Percentiles rank a stretch among this genome's conserved stretches.
These are phyloP conservation scores for Drosophila ambigua DNA, from an alignment of 1,140 invertebrate genomes.

Conservation along the genomic window DNA sequence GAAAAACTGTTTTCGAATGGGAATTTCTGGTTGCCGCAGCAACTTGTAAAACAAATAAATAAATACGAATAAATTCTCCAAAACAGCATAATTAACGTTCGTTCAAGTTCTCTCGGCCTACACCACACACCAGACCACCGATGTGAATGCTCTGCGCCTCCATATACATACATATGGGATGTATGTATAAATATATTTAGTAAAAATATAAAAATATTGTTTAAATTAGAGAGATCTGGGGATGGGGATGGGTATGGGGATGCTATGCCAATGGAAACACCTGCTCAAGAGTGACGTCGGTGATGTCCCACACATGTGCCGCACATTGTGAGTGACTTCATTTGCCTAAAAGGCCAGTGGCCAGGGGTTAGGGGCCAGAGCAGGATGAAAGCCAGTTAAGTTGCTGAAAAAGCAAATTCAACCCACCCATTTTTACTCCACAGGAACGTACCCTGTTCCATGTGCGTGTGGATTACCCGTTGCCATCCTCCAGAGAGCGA, in stretches of 20 bases:
- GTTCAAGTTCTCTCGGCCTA: slow-evolving; percentile 2
- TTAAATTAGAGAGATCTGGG: slow-evolving; percentile 35
- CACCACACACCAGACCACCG: neutral
- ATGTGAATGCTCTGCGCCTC: too few species aligned
- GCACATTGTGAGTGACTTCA: slow-evolving; percentile 34
- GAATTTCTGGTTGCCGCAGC: slow-evolving; percentile 51
- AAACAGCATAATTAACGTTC: slow-evolving; percentile 62
- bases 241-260: slow-evolving; percentile 6
- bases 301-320: slow-evolving; percentile 40
- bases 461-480: slow-evolving; percentile 77
- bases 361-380: too few species aligned
- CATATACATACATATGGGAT: too few species aligned
- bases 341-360: slow-evolving; percentile 8
- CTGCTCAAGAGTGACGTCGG: slow-evolving; percentile 29
- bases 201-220: slow-evolving; percentile 49
- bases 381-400: slow-evolving; percentile 13
- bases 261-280: slow-evolving; percentile 33
- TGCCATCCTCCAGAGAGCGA: slow-evolving; percentile 63
- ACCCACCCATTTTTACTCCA: neutral
- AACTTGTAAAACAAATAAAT: slow-evolving; percentile 62
- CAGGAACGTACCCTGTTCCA: slow-evolving; percentile 72
- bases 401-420: slow-evolving; percentile 14
- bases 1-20: slow-evolving; percentile 42
- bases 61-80: slow-evolving; percentile 68
- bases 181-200: slow-evolving; percentile 10